Evolutionary conservation across 2,113 vertebrate species (phyloP).

Genomic region (Xenopus borealis): DNA sequence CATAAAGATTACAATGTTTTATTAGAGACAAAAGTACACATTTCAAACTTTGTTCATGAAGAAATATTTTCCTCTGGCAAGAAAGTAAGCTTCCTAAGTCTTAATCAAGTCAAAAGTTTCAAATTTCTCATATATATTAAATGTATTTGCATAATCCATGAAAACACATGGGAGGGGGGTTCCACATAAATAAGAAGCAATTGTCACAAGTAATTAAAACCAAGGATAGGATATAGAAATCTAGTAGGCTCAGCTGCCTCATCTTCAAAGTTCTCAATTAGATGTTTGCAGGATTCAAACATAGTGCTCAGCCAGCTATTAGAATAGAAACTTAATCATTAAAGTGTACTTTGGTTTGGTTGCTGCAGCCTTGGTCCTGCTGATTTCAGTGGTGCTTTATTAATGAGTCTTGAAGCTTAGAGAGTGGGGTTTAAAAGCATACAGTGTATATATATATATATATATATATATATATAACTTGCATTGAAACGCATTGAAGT

Average conservation of each 20-base stretch:
- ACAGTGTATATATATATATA: too few relatives aligned
- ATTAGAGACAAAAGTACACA: too few relatives aligned
- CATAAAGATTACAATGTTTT: too few relatives aligned
- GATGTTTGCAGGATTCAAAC: conserved; percentile 53
- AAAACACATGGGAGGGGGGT: background rate
- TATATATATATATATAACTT: too few relatives aligned
- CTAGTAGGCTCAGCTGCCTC: conserved; percentile 46
- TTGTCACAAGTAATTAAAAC: conserved; percentile 56
- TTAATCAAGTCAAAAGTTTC: too few relatives aligned
- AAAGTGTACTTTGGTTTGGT: conserved; percentile 61
- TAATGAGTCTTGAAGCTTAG: conserved; percentile 67
- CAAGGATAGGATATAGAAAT: conserved; percentile 48
- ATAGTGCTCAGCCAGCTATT: conserved; percentile 48
- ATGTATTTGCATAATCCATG: conserved; percentile 7
- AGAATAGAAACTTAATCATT: conserved; percentile 60
- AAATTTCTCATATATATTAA: background rate
- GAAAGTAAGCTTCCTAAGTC: too few relatives aligned
- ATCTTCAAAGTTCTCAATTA: conserved; percentile 59
- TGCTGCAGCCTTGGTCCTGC: conserved; percentile 62
- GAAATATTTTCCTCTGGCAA: too few relatives aligned
- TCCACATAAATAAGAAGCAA: conserved; percentile 1
- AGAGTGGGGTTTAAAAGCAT: background rate
- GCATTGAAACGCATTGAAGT: too few relatives aligned
- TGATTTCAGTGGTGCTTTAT: conserved; percentile 72
- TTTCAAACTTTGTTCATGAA: too few relatives aligned